Conservation (phyloP, 2,797 vertebrate genomes). For the Triplophysa yarkandensis region DNA sequence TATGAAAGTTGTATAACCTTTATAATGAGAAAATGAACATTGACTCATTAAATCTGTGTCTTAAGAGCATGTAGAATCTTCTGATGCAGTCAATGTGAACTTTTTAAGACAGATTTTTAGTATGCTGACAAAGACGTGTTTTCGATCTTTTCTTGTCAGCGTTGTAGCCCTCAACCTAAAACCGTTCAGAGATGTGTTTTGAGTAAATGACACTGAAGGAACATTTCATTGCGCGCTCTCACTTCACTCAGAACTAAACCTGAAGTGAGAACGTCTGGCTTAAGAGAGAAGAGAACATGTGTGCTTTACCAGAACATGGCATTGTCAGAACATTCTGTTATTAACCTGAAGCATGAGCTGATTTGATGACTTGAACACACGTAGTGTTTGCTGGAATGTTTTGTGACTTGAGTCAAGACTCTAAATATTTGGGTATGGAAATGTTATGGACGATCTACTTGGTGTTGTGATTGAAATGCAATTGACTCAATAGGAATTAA, state of each 20-base stretch:
- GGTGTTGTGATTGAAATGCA: background rate
- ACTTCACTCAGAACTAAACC: background rate
- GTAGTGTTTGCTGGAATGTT: too few relatives aligned
- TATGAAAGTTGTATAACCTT: too few relatives aligned
- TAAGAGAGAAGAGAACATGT: background rate
- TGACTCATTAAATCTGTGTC: background rate
- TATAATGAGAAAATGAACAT: background rate
- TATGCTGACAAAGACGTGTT: background rate
- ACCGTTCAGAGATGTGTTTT: background rate
- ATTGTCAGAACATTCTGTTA: background rate
- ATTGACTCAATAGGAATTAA: background rate
- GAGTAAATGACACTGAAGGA: background rate
- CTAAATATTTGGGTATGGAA: background rate
- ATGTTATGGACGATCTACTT: background rate
- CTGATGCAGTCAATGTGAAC: background rate
- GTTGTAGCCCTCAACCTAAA: background rate
- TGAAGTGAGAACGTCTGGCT: background rate
- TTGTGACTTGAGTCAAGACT: too few relatives aligned
- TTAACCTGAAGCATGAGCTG: too few relatives aligned
- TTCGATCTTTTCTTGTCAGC: background rate
- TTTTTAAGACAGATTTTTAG: background rate
- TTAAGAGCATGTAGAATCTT: background rate
- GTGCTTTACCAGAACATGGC: background rate
- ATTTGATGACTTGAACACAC: too few relatives aligned
- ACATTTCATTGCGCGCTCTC: background rate